Base-by-base conservation (phyloP, 2,797 vertebrate genomes). In the Siniperca obscura region DNA sequence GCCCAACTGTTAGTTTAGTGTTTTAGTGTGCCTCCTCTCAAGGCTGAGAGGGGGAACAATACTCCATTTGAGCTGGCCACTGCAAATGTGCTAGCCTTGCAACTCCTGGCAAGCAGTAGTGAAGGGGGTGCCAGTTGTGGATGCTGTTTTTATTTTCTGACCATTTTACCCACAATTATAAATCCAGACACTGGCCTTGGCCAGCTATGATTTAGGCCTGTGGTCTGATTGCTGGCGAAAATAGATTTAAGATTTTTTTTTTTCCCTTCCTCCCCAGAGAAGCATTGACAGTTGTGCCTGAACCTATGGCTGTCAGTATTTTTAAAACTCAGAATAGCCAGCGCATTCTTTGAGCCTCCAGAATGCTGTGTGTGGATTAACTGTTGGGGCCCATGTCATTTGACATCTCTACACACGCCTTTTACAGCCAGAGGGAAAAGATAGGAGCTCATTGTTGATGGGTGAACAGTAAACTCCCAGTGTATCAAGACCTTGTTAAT, bases 1-100 rank as follows among this genome's bases (percentile, higher is more conserved):
- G 97, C 93, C 94, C 95, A 95, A 96, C 95, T 93, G 95, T 97
- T 97, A 91, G 95, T 96, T 98, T 96, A 96, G 96, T 95, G 94
- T 91, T 95, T 96, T 95, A 94, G 92, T 89, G 85, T 81, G 93
- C 93, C 94, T 94, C 88, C 91, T 91, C 91, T 93, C 90, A 93
- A 93, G 93, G 91, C 94, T 89, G 88, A 81, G 86, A 81, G 88
- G 86, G 73, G 76, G 91, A 94, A 96, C 94, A 96, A 96, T 95
- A 91, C 90, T 86, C 89, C 83, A 85, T 94, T 96, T 93, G 91
- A 95, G 92, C 83, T 27, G 72, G 82, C 77, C 80, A 72, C 93
- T 88, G 91, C 91, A 87, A 93, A 94, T 91, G 91, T 85, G 75
- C 90, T 84, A 76, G 90, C 88, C 84, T 87, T 83, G 89, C 89